These are phyloP conservation scores for Danio aesculapii DNA, from an alignment of 2,797 vertebrate species.

Conservation along the genomic window DNA sequence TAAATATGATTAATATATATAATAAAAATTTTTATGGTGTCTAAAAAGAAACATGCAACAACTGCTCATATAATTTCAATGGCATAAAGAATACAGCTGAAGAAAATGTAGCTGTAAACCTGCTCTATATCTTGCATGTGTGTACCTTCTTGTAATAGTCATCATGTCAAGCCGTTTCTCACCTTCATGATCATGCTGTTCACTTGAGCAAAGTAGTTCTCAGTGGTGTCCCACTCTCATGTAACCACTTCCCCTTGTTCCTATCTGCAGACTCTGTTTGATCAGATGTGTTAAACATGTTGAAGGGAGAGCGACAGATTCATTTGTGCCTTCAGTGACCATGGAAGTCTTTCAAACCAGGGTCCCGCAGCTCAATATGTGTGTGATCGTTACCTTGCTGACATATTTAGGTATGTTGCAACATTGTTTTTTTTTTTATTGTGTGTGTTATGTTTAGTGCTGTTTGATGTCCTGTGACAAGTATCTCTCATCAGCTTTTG, in stretches of 20 bases:
- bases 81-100: no score
- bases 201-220: constrained; percentile 9
- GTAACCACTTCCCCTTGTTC: constrained; percentile 46
- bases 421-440: background rate
- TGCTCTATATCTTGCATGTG: no score
- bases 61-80: no score
- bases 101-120: no score
- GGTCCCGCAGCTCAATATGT: constrained; percentile 1
- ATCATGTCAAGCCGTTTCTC: background rate
- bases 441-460: background rate
- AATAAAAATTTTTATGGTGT: no score
- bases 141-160: background rate
- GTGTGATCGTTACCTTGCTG: background rate
- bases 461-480: background rate
- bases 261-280: background rate
- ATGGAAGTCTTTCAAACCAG: constrained; percentile 21
- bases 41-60: no score
- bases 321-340: background rate
- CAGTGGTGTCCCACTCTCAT: constrained; percentile 28
- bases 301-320: background rate
- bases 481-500: background rate
- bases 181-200: background rate
- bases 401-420: constrained; percentile 34
- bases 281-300: background rate
- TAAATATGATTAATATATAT: no score